phyloP scores from a whole-genome alignment of 2,888 invertebrate species.

The Imbricaverruca yamaguchii region DNA sequence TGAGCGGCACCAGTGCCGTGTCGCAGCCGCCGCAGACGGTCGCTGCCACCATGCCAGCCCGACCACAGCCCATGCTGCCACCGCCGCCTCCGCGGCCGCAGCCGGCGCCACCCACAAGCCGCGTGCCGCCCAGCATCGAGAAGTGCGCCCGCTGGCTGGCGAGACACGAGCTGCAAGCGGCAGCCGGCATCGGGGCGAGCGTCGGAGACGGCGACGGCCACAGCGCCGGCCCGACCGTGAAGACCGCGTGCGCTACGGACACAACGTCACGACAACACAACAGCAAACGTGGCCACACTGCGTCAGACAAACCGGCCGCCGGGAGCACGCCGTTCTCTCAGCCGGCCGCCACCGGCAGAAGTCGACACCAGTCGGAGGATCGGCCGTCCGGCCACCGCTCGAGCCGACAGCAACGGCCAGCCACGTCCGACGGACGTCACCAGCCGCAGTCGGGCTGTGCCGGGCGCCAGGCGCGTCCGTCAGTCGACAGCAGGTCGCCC shows the following conservation, averaged over 20 bases:
- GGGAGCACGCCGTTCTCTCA: no score
- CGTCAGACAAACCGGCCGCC: no score
- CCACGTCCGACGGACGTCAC: background rate
- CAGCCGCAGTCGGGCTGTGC: background rate
- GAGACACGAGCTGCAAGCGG: background rate
- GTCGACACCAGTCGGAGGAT: no score
- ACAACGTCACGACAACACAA: no score
- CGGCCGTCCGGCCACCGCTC: no score
- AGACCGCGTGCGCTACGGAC: no score
- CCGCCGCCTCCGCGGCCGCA: background rate
- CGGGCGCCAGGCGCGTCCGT: background rate
- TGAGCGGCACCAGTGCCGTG: background rate
- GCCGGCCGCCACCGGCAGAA: no score
- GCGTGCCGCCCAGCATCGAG: conserved; percentile 9
- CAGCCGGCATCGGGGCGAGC: background rate
- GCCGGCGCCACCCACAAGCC: background rate
- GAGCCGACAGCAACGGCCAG: background rate
- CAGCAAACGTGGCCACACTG: no score
- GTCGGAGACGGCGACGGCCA: background rate
- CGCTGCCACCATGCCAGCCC: background rate
- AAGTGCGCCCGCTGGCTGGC: conserved; percentile 19
- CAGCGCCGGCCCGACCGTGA: no score
- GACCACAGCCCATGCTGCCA: no score
- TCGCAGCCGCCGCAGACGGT: background rate
- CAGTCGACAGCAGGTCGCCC: background rate